Evolutionary conservation across 2,113 vertebrate species (phyloP), one percentile per base, ranked within the genome.

Genomic region (Carettochelys insculpta): DNA sequence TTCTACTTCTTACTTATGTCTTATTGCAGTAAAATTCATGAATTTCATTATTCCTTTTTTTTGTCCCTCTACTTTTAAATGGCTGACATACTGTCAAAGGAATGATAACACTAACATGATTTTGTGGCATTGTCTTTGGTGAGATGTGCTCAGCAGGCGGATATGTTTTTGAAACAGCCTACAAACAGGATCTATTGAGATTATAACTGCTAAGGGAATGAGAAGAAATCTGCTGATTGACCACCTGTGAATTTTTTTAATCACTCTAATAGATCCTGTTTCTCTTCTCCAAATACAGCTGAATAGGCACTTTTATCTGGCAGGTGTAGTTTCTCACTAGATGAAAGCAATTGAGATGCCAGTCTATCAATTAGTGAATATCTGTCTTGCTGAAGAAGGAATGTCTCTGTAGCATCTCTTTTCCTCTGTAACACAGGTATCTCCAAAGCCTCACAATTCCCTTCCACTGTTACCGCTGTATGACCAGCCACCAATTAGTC

Each of bases 401-500:
- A 34, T 53, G 12, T 89, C 75, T 47, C 77, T 80, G 24, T 84
- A 92, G n/a, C 75, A 51, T 56, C 31, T 58, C 53, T 16, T 3
- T 77, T 92, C 48, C 20, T 58, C 91, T 78, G 75, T 45, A 34
- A 27, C 80, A 0, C 97, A 98, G 98, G 83, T 98, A 12, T 98
- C 98, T 56, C 96, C 98, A 10, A 98, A 98, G 97, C 95, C 98
- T 1, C 98, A 98, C 2, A 97, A 98, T 5, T 95, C 98, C 41
- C 98, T 99, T 86, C 98, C 99, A 2, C 98, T 98, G 4, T 97
- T 99, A 95, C 99, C 99, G 0, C 96, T 99, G 14, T 99, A 99
- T 0, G 99, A 99, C 96, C 99, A 99, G 96, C 99, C 99, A 58
- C 98, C 99, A 79, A 96, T 97, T 94, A 99, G 98, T 92, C 98